A percentile compares a stretch with the other conserved stretches of the same genome.
Conservation (phyloP, 2,888 invertebrate species). For the Abrostola triplasia region DNA sequence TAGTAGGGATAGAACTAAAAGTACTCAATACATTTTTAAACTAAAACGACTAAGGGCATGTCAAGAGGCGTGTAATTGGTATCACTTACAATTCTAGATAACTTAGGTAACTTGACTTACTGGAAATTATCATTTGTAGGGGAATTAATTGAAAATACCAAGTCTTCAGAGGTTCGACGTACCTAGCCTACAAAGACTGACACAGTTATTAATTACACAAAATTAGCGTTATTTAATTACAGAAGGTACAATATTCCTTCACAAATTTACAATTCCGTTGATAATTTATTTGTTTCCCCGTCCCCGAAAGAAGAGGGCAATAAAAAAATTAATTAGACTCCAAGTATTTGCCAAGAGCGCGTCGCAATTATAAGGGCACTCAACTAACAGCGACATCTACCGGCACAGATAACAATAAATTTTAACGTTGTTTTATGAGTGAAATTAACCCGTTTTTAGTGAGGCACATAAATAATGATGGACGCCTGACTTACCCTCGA, state of each 20-base stretch:
- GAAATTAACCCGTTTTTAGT: constrained; percentile 82
- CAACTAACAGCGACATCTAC: constrained; percentile 54
- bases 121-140: too few relatives aligned
- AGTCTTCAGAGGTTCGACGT: too few relatives aligned
- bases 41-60: too few relatives aligned
- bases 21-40: too few relatives aligned
- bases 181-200: background rate
- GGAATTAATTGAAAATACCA: too few relatives aligned
- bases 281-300: constrained; percentile 50
- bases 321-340: constrained; percentile 76
- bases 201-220: constrained; percentile 1
- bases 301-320: constrained; percentile 57
- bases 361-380: constrained; percentile 72
- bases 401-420: constrained; percentile 71
- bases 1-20: too few relatives aligned
- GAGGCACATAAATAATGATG: constrained; percentile 78
- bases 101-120: too few relatives aligned
- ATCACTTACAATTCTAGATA: too few relatives aligned
- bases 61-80: too few relatives aligned
- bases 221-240: background rate
- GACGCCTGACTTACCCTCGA: constrained; percentile 58
- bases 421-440: constrained; percentile 76
- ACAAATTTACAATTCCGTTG: constrained; percentile 29
- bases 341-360: constrained; percentile 72
- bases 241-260: constrained; percentile 5